Conservation (phyloP, 2,797 vertebrate species). For the Megaceryle alcyon region DNA sequence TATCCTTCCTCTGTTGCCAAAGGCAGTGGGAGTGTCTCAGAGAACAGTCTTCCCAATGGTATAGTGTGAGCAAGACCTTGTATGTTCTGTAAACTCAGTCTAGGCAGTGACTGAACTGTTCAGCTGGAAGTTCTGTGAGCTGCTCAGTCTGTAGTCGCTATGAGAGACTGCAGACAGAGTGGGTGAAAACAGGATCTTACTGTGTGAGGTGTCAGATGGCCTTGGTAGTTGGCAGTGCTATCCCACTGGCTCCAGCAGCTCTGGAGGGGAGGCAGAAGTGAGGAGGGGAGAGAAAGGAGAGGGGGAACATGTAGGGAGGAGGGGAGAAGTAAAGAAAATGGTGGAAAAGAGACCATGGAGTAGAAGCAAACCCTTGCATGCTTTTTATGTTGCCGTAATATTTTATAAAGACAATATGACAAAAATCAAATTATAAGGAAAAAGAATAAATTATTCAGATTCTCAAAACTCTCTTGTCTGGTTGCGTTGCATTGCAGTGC, state of each 20-base stretch:
- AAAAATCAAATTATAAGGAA: neutral
- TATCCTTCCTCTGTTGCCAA: neutral
- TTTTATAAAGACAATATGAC: neutral
- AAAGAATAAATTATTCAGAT: neutral
- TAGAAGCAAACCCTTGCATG: neutral
- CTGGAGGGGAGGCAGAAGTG: neutral
- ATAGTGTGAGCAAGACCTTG: neutral
- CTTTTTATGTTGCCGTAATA: neutral
- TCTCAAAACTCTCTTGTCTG: neutral
- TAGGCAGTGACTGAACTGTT: neutral
- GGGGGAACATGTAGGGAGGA: rapidly evolving
- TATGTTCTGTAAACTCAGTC: neutral
- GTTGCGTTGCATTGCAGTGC: neutral
- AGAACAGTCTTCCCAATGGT: neutral
- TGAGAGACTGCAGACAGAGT: neutral
- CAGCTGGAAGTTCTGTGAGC: neutral
- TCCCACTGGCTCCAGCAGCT: neutral
- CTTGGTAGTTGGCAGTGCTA: neutral
- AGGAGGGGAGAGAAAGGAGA: neutral
- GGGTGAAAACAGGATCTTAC: neutral
- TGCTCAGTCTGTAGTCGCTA: neutral
- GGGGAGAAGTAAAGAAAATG: neutral
- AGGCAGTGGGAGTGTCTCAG: rapidly evolving
- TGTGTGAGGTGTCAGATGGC: rapidly evolving
- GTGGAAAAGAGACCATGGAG: neutral